Conservation (phyloP, 2,888 invertebrate species). For the Gymnocheta viridis region DNA sequence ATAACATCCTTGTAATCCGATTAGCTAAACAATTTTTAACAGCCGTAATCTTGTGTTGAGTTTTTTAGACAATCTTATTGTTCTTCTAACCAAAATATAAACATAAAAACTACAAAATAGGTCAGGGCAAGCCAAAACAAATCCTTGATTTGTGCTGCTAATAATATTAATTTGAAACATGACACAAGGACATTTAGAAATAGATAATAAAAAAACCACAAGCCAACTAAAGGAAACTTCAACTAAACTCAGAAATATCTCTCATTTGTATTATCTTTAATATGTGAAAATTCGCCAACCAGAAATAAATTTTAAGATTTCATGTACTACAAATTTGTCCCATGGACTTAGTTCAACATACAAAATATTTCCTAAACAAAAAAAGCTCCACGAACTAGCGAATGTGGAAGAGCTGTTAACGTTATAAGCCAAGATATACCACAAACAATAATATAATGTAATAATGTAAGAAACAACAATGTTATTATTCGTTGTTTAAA, state of each 20-base stretch:
- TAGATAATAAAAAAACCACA: not conserved
- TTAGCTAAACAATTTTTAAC: not conserved
- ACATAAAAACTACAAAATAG: not conserved
- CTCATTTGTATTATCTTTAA: no score
- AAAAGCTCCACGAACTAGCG: not conserved
- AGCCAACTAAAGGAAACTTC: not conserved
- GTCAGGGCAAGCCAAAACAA: not conserved
- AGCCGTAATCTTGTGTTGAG: constrained; percentile 16
- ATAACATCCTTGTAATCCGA: constrained; percentile 27
- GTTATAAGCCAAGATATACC: not conserved
- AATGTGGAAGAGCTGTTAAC: not conserved
- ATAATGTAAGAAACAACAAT: not conserved
- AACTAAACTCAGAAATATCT: no score
- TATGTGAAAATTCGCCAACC: constrained; percentile 17
- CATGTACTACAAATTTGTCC: constrained; percentile 68
- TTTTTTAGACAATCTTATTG: not conserved
- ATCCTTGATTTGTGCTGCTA: constrained; percentile 2
- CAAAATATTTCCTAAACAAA: not conserved
- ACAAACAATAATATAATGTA: not conserved
- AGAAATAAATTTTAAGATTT: constrained; percentile 63
- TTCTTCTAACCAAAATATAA: not conserved
- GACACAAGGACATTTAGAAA: not conserved
- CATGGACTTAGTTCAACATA: constrained; percentile 57
- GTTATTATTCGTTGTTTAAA: constrained; percentile 20
- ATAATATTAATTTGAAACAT: constrained; percentile 23